Conservation (phyloP, 2,797 vertebrate species). For the Ispidina lecontei region DNA sequence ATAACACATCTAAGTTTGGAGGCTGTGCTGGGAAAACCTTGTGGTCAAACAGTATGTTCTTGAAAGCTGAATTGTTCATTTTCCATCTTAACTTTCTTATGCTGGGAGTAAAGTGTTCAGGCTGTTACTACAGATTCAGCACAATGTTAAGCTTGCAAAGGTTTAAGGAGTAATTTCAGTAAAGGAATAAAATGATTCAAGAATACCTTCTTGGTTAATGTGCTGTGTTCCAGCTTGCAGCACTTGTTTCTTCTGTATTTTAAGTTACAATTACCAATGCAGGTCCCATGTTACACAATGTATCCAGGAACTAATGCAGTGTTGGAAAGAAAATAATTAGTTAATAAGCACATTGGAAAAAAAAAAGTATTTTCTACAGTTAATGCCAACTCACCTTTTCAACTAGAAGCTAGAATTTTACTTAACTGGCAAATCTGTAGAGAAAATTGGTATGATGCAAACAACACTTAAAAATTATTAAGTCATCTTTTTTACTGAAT, state of each 20-base stretch:
- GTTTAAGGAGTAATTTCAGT: not conserved
- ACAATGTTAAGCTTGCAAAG: not conserved
- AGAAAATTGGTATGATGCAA: not conserved
- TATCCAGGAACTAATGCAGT: not conserved
- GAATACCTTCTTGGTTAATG: not conserved
- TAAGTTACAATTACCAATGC: not conserved
- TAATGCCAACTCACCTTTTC: not conserved
- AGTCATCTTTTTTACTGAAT: not conserved
- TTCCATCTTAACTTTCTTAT: not conserved
- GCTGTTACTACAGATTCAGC: not conserved
- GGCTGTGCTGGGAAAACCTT: not conserved
- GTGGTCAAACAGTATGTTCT: not conserved
- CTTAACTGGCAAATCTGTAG: not conserved
- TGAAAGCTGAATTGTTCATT: not conserved
- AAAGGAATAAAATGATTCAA: not conserved
- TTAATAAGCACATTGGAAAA: not conserved
- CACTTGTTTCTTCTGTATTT: not conserved
- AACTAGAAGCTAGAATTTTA: not conserved
- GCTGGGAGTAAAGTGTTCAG: not conserved
- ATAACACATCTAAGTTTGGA: not conserved
- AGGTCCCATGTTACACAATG: rapidly evolving
- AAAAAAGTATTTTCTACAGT: not conserved
- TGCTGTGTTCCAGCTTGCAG: not conserved
- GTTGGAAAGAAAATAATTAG: not conserved
- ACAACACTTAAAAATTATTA: not conserved